Evolutionary conservation across 2,113 vertebrate species (phyloP), one percentile per base, ranked within the genome.

Genomic region (Tetraodon nigroviridis): DNA sequence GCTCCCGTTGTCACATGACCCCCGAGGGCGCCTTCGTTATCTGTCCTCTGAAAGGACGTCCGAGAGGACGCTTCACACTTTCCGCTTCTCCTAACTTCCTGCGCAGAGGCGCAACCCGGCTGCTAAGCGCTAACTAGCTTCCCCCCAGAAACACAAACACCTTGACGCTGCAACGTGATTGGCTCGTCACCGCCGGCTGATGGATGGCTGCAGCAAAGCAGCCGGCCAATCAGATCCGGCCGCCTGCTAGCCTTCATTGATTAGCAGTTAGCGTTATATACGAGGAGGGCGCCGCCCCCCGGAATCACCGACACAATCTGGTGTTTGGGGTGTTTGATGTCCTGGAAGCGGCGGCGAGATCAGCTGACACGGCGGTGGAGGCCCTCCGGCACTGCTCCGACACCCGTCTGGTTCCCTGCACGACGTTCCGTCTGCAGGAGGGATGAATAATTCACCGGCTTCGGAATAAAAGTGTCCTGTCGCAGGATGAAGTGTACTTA

Each of bases 21-120:
- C 24, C 24, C 24, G 24, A 27, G 24, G 24, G 7, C 2, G 5
- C 5, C 24, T 6, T 1, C 3, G 5, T 27, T 27, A 27, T 27
- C 24, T 27, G 24, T 27, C 24, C 24, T 27, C 24, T 27, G 24
- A 27, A 27, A 27, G 24, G 24, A 27, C 24, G 24, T 27, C 24
- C 24, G 7, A 6, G 24, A 27, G 24, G 24, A 27, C 24, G 1
- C 4, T 27, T 27, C 7, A 4, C 4, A 27, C 24, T 27, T 27
- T 6, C 7, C 24, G 1, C 24, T 27, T 27, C 24, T 27, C 24
- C 24, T 27, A 27, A 27, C 24, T 27, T 27, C 24, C 70, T 67
- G 67, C 81, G 50, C 68, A 70, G 76, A 67, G 58, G 63, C 80
- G 86, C 67, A 48, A 45, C 79, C 54, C 67, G 61, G 75, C 73